These are phyloP conservation scores for Xanthorhoe designata DNA, from an alignment of 2,888 invertebrate species.

Conservation along the genomic window DNA sequence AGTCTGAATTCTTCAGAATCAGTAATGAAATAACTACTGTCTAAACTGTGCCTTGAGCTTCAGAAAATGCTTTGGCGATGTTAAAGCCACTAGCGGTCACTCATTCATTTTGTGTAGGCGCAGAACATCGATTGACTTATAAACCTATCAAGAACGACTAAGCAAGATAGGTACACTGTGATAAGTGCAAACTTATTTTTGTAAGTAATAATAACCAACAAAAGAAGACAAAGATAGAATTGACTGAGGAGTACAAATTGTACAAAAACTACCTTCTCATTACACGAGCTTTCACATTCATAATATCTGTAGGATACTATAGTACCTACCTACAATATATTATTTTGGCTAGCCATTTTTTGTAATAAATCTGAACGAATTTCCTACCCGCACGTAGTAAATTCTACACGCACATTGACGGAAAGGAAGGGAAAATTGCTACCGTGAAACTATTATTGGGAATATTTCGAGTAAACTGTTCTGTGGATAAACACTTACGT, in stretches of 20 bases:
- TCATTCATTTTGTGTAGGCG: background rate
- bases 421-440: slow-evolving; percentile 17
- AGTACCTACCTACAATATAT: background rate
- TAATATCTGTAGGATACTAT: background rate
- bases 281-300: background rate
- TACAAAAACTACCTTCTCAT: background rate
- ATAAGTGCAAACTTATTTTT: too few relatives aligned
- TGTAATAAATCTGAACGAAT: slow-evolving; percentile 7
- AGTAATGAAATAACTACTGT: too few relatives aligned
- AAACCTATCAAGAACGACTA: background rate
- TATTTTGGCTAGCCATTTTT: slow-evolving; percentile 1
- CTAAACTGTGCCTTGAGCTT: too few relatives aligned
- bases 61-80: background rate
- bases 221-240: background rate
- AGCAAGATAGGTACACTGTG: too few relatives aligned
- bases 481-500: slow-evolving; percentile 40
- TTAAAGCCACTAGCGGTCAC: background rate
- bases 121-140: background rate
- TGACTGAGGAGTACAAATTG: background rate
- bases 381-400: slow-evolving; percentile 14
- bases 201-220: too few relatives aligned
- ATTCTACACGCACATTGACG: slow-evolving; percentile 8
- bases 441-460: slow-evolving; percentile 22
- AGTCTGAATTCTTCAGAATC: too few relatives aligned
- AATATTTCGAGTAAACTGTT: slow-evolving; percentile 32